Conservation (phyloP, 2,888 invertebrate genomes). For the Melanchra persicariae region DNA sequence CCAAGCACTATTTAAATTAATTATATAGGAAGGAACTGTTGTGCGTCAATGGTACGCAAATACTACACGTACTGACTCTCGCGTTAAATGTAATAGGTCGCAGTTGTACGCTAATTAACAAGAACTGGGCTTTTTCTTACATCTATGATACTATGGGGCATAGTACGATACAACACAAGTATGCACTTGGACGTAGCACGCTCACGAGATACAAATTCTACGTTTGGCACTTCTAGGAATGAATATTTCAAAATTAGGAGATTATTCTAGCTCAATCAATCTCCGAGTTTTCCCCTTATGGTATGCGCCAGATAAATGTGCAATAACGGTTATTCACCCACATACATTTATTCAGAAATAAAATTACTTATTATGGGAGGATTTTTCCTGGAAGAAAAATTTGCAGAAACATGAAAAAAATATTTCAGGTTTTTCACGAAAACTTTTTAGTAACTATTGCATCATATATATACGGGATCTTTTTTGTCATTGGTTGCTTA, state of each 20-base stretch:
- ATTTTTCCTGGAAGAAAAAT: no score
- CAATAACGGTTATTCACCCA: no score
- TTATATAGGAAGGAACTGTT: constrained; percentile 25
- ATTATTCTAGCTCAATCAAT: no score
- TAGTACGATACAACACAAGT: constrained; percentile 5
- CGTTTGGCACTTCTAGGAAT: background rate
- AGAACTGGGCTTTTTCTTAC: constrained; percentile 32
- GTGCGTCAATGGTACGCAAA: constrained; percentile 37
- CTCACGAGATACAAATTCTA: background rate
- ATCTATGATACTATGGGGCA: background rate
- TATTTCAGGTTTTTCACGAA: no score
- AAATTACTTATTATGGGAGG: no score
- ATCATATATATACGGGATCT: no score
- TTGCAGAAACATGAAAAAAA: no score
- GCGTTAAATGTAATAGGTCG: constrained; percentile 40
- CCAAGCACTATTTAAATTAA: constrained; percentile 33
- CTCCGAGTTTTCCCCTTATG: no score
- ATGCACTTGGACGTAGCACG: background rate
- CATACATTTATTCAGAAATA: no score
- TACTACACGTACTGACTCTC: constrained; percentile 6
- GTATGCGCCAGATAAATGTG: no score
- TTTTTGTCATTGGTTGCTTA: no score
- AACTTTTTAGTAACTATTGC: no score
- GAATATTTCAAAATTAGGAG: background rate
- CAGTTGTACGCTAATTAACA: constrained; percentile 33